Base-by-base conservation (phyloP, 2,113 vertebrate species). In the Hylia prasina region DNA sequence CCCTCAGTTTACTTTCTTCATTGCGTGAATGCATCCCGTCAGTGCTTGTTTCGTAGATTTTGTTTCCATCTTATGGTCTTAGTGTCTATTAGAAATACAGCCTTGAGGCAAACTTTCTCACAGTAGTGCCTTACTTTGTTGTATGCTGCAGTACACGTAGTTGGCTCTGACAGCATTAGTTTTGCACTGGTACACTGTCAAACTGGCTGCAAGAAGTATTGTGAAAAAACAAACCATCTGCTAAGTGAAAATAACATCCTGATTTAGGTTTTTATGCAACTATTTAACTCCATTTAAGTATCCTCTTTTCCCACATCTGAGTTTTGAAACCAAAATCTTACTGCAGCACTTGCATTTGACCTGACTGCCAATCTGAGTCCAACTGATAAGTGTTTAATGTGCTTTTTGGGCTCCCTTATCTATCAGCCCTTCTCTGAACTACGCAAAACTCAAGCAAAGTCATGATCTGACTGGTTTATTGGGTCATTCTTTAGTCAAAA, bases 31-130 rank as follows among this genome's bases (percentile, higher is more conserved):
- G 60, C 44, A 31, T 73, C 44, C 81, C 47, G 95, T 94, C 71
- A 88, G 4, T 80, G 48, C 44, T 79, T 73, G 47, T 78, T 95
- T 92, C 91, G 82, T 8, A 83, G 91, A 82, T 83, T 90, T 95
- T 91, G 35, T 95, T 96, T 95, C 85, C 58, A 48, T 95, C 82
- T 89, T 89, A 89, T 33, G 75, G 82, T 68, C 80, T 97, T 90
- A 79, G 60, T 72, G 51, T 68, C 91, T 95, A 78, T 82, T 93
- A 90, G 87, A 90, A 87, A 90, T 33, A 87, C 37, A 94, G 93
- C 95, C 96, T 95, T 40, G 54, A 97, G 95, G 94, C 91, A 96
- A 92, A 90, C 70, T 94, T 94, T 91, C 82, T 95, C 83, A 81
- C 79, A 94, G 94, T 53, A 58, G 69, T 84, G 94, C 85, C 89